Conservation (phyloP, 2,113 vertebrate species). For the Megaleporinus macrocephalus region DNA sequence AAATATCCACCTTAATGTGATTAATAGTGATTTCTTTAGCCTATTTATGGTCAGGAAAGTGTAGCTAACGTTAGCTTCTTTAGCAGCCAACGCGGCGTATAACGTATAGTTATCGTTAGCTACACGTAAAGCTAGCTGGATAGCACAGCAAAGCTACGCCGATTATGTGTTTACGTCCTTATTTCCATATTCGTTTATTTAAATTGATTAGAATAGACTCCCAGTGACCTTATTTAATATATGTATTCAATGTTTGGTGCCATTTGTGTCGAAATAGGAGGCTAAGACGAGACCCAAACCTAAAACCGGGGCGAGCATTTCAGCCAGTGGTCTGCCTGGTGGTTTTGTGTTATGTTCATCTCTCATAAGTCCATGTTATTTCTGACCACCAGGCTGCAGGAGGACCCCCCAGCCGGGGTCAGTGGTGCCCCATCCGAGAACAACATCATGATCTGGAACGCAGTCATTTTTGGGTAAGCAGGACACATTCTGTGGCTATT, state of each 20-base stretch:
- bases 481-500: not conserved
- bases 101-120: not conserved
- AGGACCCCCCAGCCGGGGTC: conserved; percentile 94
- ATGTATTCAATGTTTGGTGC: not conserved
- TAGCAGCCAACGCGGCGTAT: not conserved
- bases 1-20: too few species aligned
- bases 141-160: not conserved
- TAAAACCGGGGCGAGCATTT: too few species aligned
- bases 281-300: not conserved
- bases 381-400: conserved; percentile 84
- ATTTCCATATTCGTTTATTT: too few species aligned
- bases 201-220: too few species aligned
- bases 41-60: not conserved
- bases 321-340: too few species aligned
- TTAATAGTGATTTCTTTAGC: too few species aligned
- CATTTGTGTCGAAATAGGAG: not conserved
- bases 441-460: conserved; percentile 99
- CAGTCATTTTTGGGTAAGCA: conserved; percentile 95
- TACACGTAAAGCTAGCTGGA: conserved; percentile 1
- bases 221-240: not conserved
- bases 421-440: conserved; percentile 96
- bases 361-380: not conserved
- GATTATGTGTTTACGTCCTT: too few species aligned
- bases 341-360: too few species aligned
- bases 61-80: too few species aligned